phyloP scores from a whole-genome alignment of 1,140 invertebrate species.

The Berghia stephanieae region DNA sequence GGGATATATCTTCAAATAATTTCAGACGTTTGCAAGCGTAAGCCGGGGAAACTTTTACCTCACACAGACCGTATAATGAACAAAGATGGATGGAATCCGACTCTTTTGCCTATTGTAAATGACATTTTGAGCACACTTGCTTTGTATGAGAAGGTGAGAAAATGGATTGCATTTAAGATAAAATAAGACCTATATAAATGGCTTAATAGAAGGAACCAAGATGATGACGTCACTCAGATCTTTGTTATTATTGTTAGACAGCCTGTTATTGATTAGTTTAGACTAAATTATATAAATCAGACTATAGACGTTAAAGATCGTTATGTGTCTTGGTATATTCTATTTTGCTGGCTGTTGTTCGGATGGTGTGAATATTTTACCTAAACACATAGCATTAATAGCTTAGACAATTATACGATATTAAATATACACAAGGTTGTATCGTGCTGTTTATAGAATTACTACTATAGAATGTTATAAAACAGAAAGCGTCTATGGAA shows the following conservation, averaged over 20 bases:
- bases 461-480: too few species aligned
- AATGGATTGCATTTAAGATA: not conserved
- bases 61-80: slow-evolving; percentile 27
- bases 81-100: not conserved
- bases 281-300: not conserved
- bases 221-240: too few species aligned
- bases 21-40: slow-evolving; percentile 23
- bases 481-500: too few species aligned
- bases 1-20: not conserved
- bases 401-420: too few species aligned
- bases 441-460: too few species aligned
- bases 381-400: too few species aligned
- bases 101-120: not conserved
- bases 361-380: too few species aligned
- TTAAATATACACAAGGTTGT: too few species aligned
- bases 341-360: too few species aligned
- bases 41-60: slow-evolving; percentile 16
- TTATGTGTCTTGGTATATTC: too few species aligned
- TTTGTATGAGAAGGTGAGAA: slow-evolving; percentile 26
- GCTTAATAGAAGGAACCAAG: not conserved
- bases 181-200: not conserved
- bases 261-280: not conserved
- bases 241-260: too few species aligned
- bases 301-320: too few species aligned
- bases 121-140: slow-evolving; percentile 21